Evolutionary conservation across 2,888 invertebrate species (phyloP).

Genomic region (Phalera bucephala): DNA sequence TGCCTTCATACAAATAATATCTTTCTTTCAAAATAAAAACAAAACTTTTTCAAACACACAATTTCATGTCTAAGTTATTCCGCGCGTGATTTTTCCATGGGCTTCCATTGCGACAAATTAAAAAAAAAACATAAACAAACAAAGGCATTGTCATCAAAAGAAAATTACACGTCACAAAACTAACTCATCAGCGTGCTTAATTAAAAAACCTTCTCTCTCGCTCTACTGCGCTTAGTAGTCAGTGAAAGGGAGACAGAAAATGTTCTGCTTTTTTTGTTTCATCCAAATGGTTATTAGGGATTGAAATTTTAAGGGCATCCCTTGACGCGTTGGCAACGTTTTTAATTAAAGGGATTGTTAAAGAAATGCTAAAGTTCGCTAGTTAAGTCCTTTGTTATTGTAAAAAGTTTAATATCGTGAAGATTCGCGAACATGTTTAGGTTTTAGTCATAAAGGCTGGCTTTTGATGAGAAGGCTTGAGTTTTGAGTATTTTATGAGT

Average conservation of each 20-base stretch:
- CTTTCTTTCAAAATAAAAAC: no score
- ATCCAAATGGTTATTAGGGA: slow-evolving; percentile 41
- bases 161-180: slow-evolving; percentile 45
- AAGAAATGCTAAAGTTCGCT: slow-evolving; percentile 37
- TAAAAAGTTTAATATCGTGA: slow-evolving; percentile 43
- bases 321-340: slow-evolving; percentile 38
- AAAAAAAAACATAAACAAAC: slow-evolving; percentile 18
- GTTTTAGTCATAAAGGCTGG: slow-evolving; percentile 27
- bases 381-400: slow-evolving; percentile 40
- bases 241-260: slow-evolving; percentile 30
- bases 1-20: no score
- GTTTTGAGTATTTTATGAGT: slow-evolving; percentile 15
- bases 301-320: slow-evolving; percentile 40
- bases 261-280: slow-evolving; percentile 40
- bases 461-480: slow-evolving; percentile 27
- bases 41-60: no score
- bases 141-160: slow-evolving; percentile 38
- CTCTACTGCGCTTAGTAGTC: slow-evolving; percentile 28
- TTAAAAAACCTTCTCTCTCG: slow-evolving; percentile 40
- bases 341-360: slow-evolving; percentile 48
- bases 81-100: slow-evolving; percentile 11
- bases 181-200: slow-evolving; percentile 44
- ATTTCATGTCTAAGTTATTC: slow-evolving; percentile 6
- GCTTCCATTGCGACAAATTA: slow-evolving; percentile 23
- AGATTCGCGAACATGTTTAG: slow-evolving; percentile 31